A percentile compares a stretch with the other conserved stretches of the same genome.
These are phyloP conservation scores for Linepithema humile DNA, from an alignment of 1,140 invertebrate species.

Conservation along the genomic window DNA sequence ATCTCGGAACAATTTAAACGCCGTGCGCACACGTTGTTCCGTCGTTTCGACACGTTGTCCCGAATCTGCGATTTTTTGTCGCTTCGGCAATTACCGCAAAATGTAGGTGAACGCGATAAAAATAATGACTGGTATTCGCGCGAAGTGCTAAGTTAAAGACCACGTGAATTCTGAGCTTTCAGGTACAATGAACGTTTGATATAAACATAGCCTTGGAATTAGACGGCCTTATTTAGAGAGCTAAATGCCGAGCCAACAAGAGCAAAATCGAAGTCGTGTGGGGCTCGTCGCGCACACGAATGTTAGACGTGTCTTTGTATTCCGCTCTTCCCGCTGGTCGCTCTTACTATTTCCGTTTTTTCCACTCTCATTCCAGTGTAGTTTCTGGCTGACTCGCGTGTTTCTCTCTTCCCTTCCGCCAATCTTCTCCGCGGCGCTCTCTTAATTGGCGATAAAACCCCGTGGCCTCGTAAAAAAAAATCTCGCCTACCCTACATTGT, in stretches of 20 bases:
- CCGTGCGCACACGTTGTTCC: background rate
- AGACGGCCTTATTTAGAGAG: conserved; percentile 5
- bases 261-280: background rate
- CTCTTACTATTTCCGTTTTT: conserved; percentile 58
- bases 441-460: conserved; percentile 84
- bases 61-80: background rate
- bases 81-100: background rate
- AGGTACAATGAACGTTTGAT: background rate
- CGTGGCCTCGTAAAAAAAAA: conserved; percentile 82
- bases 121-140: background rate
- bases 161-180: background rate
- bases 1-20: too few species aligned
- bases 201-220: conserved; percentile 31
- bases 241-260: background rate
- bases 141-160: conserved; percentile 4
- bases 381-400: conserved; percentile 7
- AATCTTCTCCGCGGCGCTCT: conserved; percentile 67
- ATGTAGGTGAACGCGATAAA: background rate
- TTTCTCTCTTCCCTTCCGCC: background rate
- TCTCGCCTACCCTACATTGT: conserved; percentile 82
- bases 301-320: background rate
- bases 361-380: conserved; percentile 14
- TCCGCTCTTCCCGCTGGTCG: conserved; percentile 48
- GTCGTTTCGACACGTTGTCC: too few species aligned
- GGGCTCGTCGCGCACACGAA: background rate